A percentile compares a stretch with the other conserved stretches of the same genome.
These are phyloP conservation scores for Cnemophilus loriae DNA, from an alignment of 2,113 vertebrate genomes.

Conservation along the genomic window DNA sequence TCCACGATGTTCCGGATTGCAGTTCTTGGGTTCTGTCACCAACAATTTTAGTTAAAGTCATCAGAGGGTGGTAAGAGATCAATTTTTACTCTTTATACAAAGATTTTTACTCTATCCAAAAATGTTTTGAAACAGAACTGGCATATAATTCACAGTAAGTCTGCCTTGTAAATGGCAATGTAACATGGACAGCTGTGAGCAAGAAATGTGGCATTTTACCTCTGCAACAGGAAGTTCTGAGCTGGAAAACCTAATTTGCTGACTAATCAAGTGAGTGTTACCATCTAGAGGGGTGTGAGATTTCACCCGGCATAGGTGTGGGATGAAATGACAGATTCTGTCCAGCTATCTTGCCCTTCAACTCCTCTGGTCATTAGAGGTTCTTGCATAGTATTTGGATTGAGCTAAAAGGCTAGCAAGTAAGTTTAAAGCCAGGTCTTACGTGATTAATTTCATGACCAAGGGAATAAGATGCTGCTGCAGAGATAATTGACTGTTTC, in stretches of 20 bases:
- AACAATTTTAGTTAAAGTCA: constrained; percentile 80
- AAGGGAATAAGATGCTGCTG: neutral
- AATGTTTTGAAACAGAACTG: neutral
- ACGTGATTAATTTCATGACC: neutral
- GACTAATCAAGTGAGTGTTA: neutral
- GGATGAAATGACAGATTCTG: neutral
- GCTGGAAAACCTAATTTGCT: neutral
- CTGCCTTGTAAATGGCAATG: neutral
- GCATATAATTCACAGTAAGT: neutral
- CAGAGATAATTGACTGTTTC: neutral
- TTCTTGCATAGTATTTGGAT: neutral
- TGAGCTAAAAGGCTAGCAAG: neutral
- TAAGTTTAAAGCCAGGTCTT: neutral
- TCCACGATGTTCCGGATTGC: constrained; percentile 80
- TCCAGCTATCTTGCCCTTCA: neutral
- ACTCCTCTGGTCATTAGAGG: neutral
- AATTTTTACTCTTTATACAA: neutral
- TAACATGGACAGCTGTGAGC: neutral
- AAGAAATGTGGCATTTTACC: neutral
- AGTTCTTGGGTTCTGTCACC: constrained; percentile 82
- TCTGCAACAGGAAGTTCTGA: neutral
- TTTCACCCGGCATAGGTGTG: neutral
- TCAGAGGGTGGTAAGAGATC: constrained; percentile 89
- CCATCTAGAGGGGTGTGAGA: neutral
- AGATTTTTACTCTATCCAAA: neutral